Evolutionary conservation across 1,140 invertebrate species (phyloP), one percentile per base, ranked within the genome.

Genomic region (Pseudomyrmex gracilis): DNA sequence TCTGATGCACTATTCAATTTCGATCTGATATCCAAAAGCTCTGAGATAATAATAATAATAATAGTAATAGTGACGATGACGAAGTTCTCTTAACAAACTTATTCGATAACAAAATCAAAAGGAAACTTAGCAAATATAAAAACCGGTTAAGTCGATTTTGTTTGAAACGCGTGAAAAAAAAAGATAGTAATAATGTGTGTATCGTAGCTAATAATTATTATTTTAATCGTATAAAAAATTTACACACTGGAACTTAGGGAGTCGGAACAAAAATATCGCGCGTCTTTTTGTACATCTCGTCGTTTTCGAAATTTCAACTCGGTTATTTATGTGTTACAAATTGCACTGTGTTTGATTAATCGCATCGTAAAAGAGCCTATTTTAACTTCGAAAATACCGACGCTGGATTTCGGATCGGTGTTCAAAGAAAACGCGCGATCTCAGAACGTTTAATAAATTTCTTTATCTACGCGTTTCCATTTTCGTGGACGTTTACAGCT

Each of bases 1-100:
- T 15, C 66, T 58, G 76, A 80, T 47, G 76, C 76, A n/a, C 80
- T 74, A 63, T 82, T 82, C 47, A 63, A 73, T 82, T 76, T 55
- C 17, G 24, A 63, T 82, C 60, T 57, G 47, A 74, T 73, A 73
- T 61, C 17, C 17, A 20, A 58, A 70, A 49, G 43, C 22, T 58
- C 15, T 45, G 34, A 10, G 22, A 49, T 9, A 4, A 64, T 70
- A 43, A 57, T 10, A 34, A 34, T 34, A 45, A 58, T 17, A 51
- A 49, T 34, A 17, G 24, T 22, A 22, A 68, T 34, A 34, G 7
- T 7, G 45, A 66, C 20, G 15, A 68, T 45, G 51, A 77, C 13
- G 10, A 74, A 77, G 61, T 63, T 53, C 9, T 43, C 9, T 43
- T 43, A 43, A 55, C n/a, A 51, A 20, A 66, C 20, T 76, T 76